Evolutionary conservation across 2,113 vertebrate species (phyloP).

Genomic region (Psophia crepitans): DNA sequence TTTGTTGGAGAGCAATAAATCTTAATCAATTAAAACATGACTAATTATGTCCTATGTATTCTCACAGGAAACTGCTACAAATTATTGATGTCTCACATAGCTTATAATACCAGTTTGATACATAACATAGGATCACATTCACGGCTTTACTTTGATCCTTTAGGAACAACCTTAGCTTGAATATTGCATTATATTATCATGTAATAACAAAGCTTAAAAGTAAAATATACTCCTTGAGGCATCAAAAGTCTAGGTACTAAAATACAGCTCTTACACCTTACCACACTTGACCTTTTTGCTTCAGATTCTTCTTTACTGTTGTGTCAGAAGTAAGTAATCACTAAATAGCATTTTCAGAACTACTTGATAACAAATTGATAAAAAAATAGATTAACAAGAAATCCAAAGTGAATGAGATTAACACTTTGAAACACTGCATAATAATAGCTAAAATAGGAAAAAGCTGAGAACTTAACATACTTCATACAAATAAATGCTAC

Average conservation of each 20-base stretch:
- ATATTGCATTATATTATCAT: fast-evolving
- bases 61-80: fast-evolving
- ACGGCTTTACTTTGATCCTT: neutral
- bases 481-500: fast-evolving
- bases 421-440: fast-evolving
- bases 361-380: fast-evolving
- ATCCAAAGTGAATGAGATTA: fast-evolving
- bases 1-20: fast-evolving
- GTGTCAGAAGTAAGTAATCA: fast-evolving
- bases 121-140: fast-evolving
- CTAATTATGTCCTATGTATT: fast-evolving
- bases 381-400: fast-evolving
- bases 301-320: fast-evolving
- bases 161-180: fast-evolving
- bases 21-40: fast-evolving
- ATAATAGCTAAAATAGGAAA: fast-evolving
- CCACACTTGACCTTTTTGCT: fast-evolving
- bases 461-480: fast-evolving
- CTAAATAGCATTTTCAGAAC: fast-evolving
- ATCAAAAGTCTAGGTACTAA: fast-evolving
- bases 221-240: fast-evolving
- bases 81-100: fast-evolving
- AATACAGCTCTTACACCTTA: fast-evolving
- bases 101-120: fast-evolving
- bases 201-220: fast-evolving